Evolutionary conservation across 2,113 vertebrate genomes (phyloP).

Genomic region (Albula glossodonta): DNA sequence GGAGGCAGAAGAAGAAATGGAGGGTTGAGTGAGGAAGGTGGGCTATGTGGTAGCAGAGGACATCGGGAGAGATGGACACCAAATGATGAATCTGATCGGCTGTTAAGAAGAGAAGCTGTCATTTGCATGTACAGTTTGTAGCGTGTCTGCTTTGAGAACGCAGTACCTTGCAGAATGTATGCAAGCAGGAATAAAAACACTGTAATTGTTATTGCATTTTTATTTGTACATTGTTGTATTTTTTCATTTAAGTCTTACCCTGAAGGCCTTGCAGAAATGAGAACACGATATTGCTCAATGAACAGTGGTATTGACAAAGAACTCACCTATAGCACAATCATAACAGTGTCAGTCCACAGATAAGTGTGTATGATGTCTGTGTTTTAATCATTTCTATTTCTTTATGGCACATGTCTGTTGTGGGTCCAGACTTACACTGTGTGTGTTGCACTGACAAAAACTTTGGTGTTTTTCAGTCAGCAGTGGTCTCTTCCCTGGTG

Average conservation of each 20-base stretch:
- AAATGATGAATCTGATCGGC: neutral
- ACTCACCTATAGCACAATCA: too few relatives aligned
- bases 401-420: neutral
- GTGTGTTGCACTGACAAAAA: neutral
- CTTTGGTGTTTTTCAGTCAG: neutral
- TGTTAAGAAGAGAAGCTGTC: neutral
- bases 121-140: neutral
- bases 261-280: neutral
- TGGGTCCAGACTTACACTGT: neutral
- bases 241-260: neutral
- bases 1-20: neutral
- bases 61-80: neutral
- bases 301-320: neutral
- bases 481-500: neutral
- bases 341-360: neutral
- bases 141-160: neutral
- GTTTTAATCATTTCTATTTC: neutral
- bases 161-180: neutral
- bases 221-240: neutral
- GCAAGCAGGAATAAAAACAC: neutral
- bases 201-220: too few relatives aligned
- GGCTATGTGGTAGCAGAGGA: too few relatives aligned
- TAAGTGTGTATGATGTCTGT: too few relatives aligned
- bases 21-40: neutral
- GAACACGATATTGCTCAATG: neutral